Evolutionary conservation across 2,888 invertebrate genomes (phyloP), one percentile per base, ranked within the genome.

Genomic region (Perithous albicinctus): DNA sequence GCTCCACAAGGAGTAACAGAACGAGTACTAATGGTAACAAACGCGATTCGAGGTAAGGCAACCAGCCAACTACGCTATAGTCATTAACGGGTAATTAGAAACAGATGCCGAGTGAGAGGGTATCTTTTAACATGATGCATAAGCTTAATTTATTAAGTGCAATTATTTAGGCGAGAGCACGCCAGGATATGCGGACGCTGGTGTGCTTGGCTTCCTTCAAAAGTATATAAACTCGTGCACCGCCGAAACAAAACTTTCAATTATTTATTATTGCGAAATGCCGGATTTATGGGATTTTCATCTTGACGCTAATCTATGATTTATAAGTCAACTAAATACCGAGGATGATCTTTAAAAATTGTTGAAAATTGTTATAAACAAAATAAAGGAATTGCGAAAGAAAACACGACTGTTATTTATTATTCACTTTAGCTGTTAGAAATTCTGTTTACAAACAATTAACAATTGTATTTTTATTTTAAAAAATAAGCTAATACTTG

Each of bases 31-130:
- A 89, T 89, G 89, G 90, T 89, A 90, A 89, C 89, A 89, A 89
- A 82, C 59, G 66, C 43, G 63, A 41, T 26, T 56, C 70, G 66
- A 70, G 63, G 51, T 72, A 41, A 61, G 66, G 46, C 67, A 67
- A 85, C 88, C 86, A 88, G 77, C 82, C 56, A 61, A 85, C 87
- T 85, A 88, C 88, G 88, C 85, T 88, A 90, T 89, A 91, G 90
- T 92, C 91, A 92, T 92, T 92, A 92, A 90, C 91, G 91, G 92
- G 92, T 92, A 92, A 92, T 92, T 92, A 92, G 92, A 92, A 92
- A 92, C 92, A 92, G 92, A 92, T 92, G 92, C 92, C 90, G 92
- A 82, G 75, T 75, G 64, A 82, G 82, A 78, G 91, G 90, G 91
- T 92, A 92, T 93, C 92, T 92, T 93, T 92, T 92, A 92, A 92